Base-by-base conservation (phyloP, 2,888 invertebrate genomes). In the Platycheirus rosarum region DNA sequence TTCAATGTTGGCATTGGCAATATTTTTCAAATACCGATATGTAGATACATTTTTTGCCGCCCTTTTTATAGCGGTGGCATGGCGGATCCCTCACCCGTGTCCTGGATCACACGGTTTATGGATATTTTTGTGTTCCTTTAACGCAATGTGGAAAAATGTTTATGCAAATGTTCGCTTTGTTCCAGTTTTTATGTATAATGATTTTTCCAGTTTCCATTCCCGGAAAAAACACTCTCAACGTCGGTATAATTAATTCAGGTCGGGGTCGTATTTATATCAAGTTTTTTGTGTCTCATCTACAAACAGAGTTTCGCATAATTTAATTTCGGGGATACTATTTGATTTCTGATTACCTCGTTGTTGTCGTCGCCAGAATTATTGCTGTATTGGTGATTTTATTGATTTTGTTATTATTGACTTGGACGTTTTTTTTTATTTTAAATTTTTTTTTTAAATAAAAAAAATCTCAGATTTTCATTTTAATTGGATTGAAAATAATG, bases 201-300 rank as follows among this genome's bases (percentile, higher is more conserved):
- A 16, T 20, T 51, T 35, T 51, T 26, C 13, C 13, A 60, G 13
- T 20, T 7, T 14, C 32, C 26, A 40, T 23, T 7, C 40, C 32
- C 40, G 46, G 44, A 6, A 57, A 40, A 49, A 65, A 23, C 60
- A 26, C 37, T 68, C 63, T 7, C 42, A 57, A 48, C 7, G 37
- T 14, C 37, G 23, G 68, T 77, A 77, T 82, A 82, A 71, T 77
- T 82, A 82, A 82, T 68, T 55, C 71, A 49, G 77, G 62, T 55
- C 62, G 63, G 77, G 71, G 37, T 53, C 70, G 62, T 29, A 77
- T 71, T 82, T 48, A 68, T 57, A 76, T 44, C 44, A 37, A 11
- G 26, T 16, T 48, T 51, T 65, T 74, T 55, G 16, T 44, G 40
- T 42, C 14, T 9, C 18, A 23, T 13, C 2, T 16, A 53, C 7